These are phyloP conservation scores for Drosophila neotestacea DNA, from an alignment of 2,888 invertebrate species.

Conservation along the genomic window DNA sequence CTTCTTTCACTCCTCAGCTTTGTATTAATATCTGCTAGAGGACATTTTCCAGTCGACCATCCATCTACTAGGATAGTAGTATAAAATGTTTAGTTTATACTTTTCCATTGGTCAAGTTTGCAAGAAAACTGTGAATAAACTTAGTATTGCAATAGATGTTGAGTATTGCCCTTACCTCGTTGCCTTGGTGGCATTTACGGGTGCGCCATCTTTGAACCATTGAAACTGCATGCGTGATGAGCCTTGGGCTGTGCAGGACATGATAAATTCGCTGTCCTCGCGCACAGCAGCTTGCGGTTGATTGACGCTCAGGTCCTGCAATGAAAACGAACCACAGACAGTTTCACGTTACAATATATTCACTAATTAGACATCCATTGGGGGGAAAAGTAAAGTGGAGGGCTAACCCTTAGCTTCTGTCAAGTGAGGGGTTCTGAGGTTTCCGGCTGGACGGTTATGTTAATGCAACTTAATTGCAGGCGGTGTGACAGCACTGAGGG, in stretches of 20 bases:
- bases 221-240: constrained; percentile 90
- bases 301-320: constrained; percentile 86
- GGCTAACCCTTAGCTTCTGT: constrained; percentile 35
- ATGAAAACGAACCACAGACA: constrained; percentile 30
- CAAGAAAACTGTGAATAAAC: constrained; percentile 29
- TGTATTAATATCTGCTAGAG: no score
- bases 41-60: no score
- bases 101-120: constrained; percentile 27
- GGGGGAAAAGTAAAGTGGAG: background rate
- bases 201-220: constrained; percentile 93
- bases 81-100: constrained; percentile 26
- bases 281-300: constrained; percentile 86
- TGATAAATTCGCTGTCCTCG: constrained; percentile 91
- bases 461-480: constrained; percentile 73
- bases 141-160: background rate
- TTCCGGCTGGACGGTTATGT: constrained; percentile 64
- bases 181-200: constrained; percentile 90
- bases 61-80: background rate
- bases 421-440: constrained; percentile 49
- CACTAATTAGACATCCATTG: constrained; percentile 49
- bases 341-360: constrained; percentile 39
- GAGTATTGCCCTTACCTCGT: constrained; percentile 87
- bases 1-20: no score
- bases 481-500: constrained; percentile 10
- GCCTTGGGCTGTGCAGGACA: constrained; percentile 92